These are phyloP conservation scores for Melinaea marsaeus DNA, from an alignment of 2,888 invertebrate genomes.

Conservation along the genomic window DNA sequence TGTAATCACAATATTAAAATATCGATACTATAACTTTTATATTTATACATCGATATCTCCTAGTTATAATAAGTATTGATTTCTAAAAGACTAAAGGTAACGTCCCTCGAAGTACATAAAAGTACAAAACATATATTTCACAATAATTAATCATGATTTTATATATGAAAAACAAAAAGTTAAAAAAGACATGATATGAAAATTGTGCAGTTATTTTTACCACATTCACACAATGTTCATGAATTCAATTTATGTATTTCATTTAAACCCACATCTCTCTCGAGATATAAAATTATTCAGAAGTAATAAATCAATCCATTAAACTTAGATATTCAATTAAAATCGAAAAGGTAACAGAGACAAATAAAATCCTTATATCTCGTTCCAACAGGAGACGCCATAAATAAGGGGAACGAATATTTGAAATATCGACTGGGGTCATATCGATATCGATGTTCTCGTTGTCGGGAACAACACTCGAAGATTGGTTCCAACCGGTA, in stretches of 20 bases:
- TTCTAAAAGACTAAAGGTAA: too few relatives aligned
- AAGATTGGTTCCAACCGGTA: conserved; percentile 46
- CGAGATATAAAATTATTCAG: conserved; percentile 24
- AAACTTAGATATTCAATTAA: conserved; percentile 58
- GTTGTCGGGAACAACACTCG: conserved; percentile 39
- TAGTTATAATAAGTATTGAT: background rate
- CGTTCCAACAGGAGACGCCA: conserved; percentile 46
- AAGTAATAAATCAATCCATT: conserved; percentile 41
- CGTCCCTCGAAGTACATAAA: too few relatives aligned
- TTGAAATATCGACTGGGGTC: conserved; percentile 47
- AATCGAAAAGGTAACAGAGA: conserved; percentile 41
- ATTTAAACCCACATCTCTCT: conserved; percentile 15
- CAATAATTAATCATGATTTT: conserved; percentile 5
- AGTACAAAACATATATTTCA: background rate
- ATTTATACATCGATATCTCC: background rate
- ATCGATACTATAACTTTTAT: conserved; percentile 7
- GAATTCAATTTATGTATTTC: conserved; percentile 14
- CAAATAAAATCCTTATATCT: conserved; percentile 61
- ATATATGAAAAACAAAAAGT: background rate
- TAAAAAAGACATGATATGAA: too few relatives aligned
- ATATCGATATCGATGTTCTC: conserved; percentile 41
- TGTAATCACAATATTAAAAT: background rate
- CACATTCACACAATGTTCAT: too few relatives aligned
- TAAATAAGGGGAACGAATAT: conserved; percentile 50
- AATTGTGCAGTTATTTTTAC: too few relatives aligned